Evolutionary conservation across 2,888 invertebrate genomes (phyloP), one percentile per base, ranked within the genome.

Genomic region (Pollenia labialis): DNA sequence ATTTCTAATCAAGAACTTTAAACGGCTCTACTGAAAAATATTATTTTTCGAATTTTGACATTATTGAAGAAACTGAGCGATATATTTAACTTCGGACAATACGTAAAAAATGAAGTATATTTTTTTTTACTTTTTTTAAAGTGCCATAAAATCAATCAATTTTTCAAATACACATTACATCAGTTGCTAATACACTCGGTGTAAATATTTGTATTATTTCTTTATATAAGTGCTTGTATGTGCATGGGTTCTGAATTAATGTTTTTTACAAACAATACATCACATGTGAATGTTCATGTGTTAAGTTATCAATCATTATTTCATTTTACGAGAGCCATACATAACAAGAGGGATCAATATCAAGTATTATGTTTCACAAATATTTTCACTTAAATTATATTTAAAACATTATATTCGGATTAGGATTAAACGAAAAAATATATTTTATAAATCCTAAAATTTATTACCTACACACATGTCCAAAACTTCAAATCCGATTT

Each of bases 291-390:
- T 11, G 11, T 10, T 46, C 64, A 64, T 64, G 18, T 46, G 16
- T 44, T 46, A 44, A 64, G 11, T 3, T 64, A 46, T 64, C 64
- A 64, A 64, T 64, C 64, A 64, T 64, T 18, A 18, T 44, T 46
- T 64, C 12, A 64, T 46, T 64, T 64, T 8, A 64, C 46, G 3
- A 44, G 18, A 4, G 64, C 46, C 64, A 7, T 23, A n/a, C 18
- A 23, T 44, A 64, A 64, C 64, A 44, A 46, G 23, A 40, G 12
- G 66, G 14, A 44, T 42, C 71, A 54, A 46, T 44, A 46, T 71
- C n/a, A 40, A 9, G 56, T 77, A 58, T 64, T 23, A 11, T 42
- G n/a, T 64, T 76, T 11, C 44, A 16, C 4, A 44, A 14, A 44
- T n/a, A 9, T 52, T 7, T 14, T 42, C 52, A 52, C 50, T 40